Percentiles rank a stretch among this genome's conserved stretches.
These are phyloP conservation scores for Phycodurus eques DNA, from an alignment of 2,113 vertebrate species.

Conservation along the genomic window DNA sequence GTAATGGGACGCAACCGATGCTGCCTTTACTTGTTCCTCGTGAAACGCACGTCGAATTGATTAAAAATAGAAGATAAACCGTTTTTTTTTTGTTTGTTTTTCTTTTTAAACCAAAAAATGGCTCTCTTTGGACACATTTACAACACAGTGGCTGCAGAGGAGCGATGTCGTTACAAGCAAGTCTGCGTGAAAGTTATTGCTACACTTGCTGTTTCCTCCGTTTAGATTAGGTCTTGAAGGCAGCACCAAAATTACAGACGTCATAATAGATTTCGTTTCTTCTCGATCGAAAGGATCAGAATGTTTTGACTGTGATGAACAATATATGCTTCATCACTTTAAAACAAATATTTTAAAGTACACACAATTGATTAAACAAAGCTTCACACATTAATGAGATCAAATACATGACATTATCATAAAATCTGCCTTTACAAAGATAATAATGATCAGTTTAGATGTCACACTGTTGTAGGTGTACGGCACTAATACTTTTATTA, in stretches of 20 bases:
- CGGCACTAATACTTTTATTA: no score
- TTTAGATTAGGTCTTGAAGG: neutral
- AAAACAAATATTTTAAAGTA: neutral
- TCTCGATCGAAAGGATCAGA: neutral
- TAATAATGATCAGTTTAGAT: neutral
- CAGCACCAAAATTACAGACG: neutral
- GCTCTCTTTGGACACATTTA: neutral
- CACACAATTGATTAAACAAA: neutral
- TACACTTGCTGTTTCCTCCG: neutral
- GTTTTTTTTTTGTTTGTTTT: neutral
- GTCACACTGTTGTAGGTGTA: no score
- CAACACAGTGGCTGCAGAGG: neutral
- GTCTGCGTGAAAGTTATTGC: neutral
- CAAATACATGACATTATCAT: no score
- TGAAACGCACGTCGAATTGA: neutral
- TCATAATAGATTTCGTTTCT: neutral
- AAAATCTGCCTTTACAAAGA: neutral
- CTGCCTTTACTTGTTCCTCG: conserved; percentile 26
- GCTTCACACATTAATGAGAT: no score
- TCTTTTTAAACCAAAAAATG: neutral
- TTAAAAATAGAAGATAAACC: neutral
- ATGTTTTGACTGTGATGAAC: neutral
- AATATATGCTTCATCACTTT: neutral
- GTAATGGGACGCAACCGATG: conserved; percentile 51
- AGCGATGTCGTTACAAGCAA: neutral